Percentiles rank a stretch among this genome's conserved stretches.
Evolutionary conservation across 2,113 vertebrate species (phyloP).

Genomic region (Noturus placidus): DNA sequence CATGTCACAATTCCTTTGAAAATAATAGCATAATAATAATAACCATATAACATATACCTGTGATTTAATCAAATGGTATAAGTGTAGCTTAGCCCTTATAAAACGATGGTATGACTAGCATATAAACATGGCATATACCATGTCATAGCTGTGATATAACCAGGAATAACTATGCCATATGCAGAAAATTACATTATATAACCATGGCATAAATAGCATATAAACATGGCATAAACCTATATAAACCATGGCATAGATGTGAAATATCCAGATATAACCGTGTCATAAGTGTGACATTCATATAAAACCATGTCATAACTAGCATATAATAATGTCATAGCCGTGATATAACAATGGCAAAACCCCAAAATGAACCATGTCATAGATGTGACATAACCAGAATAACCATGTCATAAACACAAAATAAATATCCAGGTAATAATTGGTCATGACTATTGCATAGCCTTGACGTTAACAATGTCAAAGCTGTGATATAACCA

Average conservation of each 20-base stretch:
- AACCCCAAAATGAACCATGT: not conserved
- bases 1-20: not conserved
- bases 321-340: not conserved
- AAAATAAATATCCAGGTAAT: not conserved
- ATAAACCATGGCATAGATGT: not conserved
- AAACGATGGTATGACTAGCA: not conserved
- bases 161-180: not conserved
- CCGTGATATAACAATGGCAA: not conserved
- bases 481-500: conserved; percentile 2
- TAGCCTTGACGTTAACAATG: conserved; percentile 21
- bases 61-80: not conserved
- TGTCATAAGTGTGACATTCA: not conserved
- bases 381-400: not conserved
- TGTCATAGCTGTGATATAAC: conserved; percentile 27
- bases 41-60: not conserved
- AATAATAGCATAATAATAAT: not conserved
- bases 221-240: not conserved
- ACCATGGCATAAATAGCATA: not conserved
- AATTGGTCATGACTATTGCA: not conserved
- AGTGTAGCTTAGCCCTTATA: not conserved
- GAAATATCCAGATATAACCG: not conserved
- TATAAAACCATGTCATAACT: not conserved
- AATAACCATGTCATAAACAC: conserved; percentile 16
- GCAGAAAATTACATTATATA: not conserved
- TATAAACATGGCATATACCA: not conserved